A percentile compares a stretch with the other conserved stretches of the same genome.
These are phyloP conservation scores for Calliphora vicina DNA, from an alignment of 1,140 invertebrate species.

Conservation along the genomic window DNA sequence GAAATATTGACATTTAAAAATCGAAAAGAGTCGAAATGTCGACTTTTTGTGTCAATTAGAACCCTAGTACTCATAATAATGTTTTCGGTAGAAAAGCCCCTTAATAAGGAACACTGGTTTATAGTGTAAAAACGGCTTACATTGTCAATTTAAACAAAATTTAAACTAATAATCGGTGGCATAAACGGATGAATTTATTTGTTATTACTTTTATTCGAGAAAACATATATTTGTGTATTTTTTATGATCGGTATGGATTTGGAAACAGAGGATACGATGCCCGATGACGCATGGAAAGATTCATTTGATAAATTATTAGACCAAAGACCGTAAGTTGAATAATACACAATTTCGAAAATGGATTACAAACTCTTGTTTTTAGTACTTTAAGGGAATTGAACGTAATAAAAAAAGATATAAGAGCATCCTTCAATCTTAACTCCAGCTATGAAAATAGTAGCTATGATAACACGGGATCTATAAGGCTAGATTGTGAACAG, in stretches of 20 bases:
- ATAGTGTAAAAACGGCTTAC: no score
- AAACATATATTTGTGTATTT: background rate
- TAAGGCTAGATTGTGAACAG: no score
- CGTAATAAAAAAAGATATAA: slow-evolving; percentile 46
- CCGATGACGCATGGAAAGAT: slow-evolving; percentile 51
- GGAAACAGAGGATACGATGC: slow-evolving; percentile 43
- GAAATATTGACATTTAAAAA: no score
- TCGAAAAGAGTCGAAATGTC: no score
- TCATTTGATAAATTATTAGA: slow-evolving; percentile 55
- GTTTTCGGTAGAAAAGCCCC: no score
- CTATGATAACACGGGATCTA: background rate
- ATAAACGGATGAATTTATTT: no score
- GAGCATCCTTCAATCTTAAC: slow-evolving; percentile 54
- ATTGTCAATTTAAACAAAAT: no score
- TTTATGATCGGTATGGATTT: background rate
- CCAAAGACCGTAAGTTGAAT: slow-evolving; percentile 42
- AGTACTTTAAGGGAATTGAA: slow-evolving; percentile 44
- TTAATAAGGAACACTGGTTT: no score
- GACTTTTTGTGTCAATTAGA: no score
- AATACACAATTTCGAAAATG: background rate
- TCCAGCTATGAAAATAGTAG: slow-evolving; percentile 55
- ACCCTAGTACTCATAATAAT: no score
- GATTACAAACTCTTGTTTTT: background rate
- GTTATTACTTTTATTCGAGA: no score
- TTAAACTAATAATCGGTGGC: no score